These are phyloP conservation scores for Taphrorychus bicolor DNA, from an alignment of 2,888 invertebrate genomes.

Conservation along the genomic window DNA sequence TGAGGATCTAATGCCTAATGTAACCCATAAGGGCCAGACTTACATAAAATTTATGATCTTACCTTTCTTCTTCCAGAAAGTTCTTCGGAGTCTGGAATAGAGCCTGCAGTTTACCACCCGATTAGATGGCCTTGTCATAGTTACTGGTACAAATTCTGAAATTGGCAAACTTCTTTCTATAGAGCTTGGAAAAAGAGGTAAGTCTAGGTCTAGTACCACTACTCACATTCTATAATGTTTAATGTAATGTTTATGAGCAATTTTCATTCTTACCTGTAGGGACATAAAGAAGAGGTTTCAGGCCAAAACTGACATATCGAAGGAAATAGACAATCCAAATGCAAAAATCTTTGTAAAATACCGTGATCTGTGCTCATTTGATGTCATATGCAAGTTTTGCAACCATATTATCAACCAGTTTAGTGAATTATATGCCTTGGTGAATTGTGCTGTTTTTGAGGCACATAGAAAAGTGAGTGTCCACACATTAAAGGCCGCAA, in stretches of 20 bases:
- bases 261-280: constrained; percentile 65
- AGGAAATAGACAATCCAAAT: constrained; percentile 45
- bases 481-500: constrained; percentile 54
- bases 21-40: constrained; percentile 51
- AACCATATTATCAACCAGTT: constrained; percentile 54
- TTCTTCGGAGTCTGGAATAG: constrained; percentile 51
- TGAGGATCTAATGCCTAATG: no score
- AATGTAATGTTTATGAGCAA: constrained; percentile 55
- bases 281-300: constrained; percentile 59
- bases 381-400: constrained; percentile 56
- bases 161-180: constrained; percentile 65
- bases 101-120: constrained; percentile 52
- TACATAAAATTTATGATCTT: background rate
- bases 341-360: constrained; percentile 53
- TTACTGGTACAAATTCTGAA: constrained; percentile 68
- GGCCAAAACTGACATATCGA: constrained; percentile 59
- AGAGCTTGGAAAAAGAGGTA: constrained; percentile 62
- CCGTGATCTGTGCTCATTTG: constrained; percentile 57
- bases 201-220: background rate
- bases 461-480: constrained; percentile 56
- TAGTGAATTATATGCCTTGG: constrained; percentile 58
- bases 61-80: constrained; percentile 50
- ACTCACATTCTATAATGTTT: background rate
- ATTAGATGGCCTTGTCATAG: constrained; percentile 61
- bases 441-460: constrained; percentile 64